Percentiles rank a stretch among this genome's conserved stretches.
Conservation (phyloP, 1,140 invertebrate species). For the Littorina saxatilis region DNA sequence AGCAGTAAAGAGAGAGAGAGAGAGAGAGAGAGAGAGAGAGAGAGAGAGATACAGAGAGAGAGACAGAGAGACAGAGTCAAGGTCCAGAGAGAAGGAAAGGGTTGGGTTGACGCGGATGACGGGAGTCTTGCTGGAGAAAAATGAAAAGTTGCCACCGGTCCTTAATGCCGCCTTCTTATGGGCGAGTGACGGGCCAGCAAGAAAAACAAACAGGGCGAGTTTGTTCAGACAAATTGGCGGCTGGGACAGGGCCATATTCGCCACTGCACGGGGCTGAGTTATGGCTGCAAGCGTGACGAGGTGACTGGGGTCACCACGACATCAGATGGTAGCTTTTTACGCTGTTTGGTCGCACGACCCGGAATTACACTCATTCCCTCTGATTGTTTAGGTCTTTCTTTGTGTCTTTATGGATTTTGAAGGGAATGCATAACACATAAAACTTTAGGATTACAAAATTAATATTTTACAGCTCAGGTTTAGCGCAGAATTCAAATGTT, state of each 20-base stretch:
- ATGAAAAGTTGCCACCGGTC: constrained; percentile 34
- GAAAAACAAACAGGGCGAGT: constrained; percentile 36
- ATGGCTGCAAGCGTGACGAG: background rate
- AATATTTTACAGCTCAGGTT: too few relatives aligned
- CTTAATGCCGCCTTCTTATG: constrained; percentile 26
- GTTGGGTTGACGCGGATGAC: background rate
- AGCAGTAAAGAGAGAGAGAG: background rate
- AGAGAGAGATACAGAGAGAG: background rate
- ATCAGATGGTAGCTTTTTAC: constrained; percentile 11
- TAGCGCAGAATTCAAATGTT: too few relatives aligned
- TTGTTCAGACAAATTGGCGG: constrained; percentile 39
- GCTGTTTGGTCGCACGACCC: too few relatives aligned
- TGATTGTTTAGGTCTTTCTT: too few relatives aligned
- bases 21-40: background rate
- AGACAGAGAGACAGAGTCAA: background rate
- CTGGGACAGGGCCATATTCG: constrained; percentile 19
- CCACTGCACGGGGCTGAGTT: constrained; percentile 6
- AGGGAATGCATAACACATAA: too few relatives aligned
- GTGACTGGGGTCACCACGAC: background rate
- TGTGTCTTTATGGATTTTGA: too few relatives aligned
- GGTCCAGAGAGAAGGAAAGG: background rate
- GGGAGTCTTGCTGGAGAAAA: background rate
- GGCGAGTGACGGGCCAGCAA: background rate
- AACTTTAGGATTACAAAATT: too few relatives aligned
- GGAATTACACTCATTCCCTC: too few relatives aligned